Evolutionary conservation across 2,888 invertebrate species (phyloP), one percentile per base, ranked within the genome.

Genomic region (Cheilosia vulpina): DNA sequence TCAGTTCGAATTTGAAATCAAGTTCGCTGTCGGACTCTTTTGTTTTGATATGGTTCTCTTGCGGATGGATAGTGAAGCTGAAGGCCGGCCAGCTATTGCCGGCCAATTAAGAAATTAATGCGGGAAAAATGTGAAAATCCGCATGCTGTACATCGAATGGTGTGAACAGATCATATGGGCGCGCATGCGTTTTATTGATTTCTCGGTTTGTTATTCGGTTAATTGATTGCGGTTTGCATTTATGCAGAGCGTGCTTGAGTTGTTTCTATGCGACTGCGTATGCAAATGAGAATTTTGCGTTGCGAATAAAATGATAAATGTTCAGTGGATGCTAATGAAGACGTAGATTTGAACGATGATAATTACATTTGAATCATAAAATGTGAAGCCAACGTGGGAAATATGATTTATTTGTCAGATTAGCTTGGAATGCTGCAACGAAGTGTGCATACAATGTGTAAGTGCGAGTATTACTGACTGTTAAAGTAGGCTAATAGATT

Each of bases 121-220:
- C 38, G 19, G 19, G 31, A 31, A 62, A 66, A 55, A 41, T 82
- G 60, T 77, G 53, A 53, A 77, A 82, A 77, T 71, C 50, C 11
- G 24, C 45, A 69, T 58, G 38, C 34, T 43, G 60, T 50, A 50
- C 24, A 24, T 17, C 6, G 72, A 41, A 55, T 52, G 52, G 65
- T 31, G 52, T n/a, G 43, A 55, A 43, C 5, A 15, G 66, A 66
- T 45, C 27, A 27, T 24, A 24, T 31, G 43, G 15, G 15, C 27
- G 55, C 66, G 85, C 75, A 81, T 85, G 85, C 76, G 76, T 65
- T 84, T 84, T 84, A 84, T 84, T 65, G 75, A 80, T 84, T 80
- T 84, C 80, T 84, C 57, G 75, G 62, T 68, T 60, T 81, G 62
- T 76, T 81, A 76, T 60, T 72, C 65, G 76, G 57, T 66, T 81